Base-by-base conservation (phyloP, 2,888 invertebrate species). In the Gymnoscelis rufifasciata region DNA sequence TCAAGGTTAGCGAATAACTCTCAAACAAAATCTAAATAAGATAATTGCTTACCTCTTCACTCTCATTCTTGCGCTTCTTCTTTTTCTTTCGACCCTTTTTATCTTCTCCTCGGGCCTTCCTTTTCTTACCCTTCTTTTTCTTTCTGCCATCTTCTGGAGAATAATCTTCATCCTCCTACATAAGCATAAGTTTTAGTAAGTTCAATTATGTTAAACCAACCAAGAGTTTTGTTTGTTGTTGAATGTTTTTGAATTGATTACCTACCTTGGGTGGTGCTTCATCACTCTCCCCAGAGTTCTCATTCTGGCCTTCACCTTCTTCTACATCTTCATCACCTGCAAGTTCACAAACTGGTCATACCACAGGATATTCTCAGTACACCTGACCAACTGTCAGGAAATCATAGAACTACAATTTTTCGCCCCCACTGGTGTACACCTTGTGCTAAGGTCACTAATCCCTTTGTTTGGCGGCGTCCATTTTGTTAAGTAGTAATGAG, bases 21-120 rank as follows among this genome's bases (percentile, higher is more conserved):
- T 6, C 1, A 26, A 7, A 26, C 26, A 26, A 26, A 26, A 6
- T n/a, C n/a, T n/a, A 6, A 26, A 26, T 26, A 7, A 3, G 7
- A 7, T 23, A 10, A 33, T 19, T n/a, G 12, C 78, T 72, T 52
- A 86, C 89, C 89, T 95, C 95, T 67, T 93, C 95, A 79, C 96
- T 96, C 60, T 96, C 96, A 83, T 95, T 95, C 91, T 95, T 96
- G 78, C 95, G 93, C 90, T 96, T 96, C 89, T 96, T 97, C 91
- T 97, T 97, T 86, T 96, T 96, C 84, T 96, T 96, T 77, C 95
- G 95, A 59, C 96, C 96, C 71, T 96, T 97, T 78, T 96, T 96
- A 47, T 95, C 94, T 75, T 97, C 97, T 64, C 96, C 94, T 64
- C 93, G 91, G 42, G 94, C 95, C 88, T 97, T 97, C 70, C 97